phyloP scores from a whole-genome alignment of 2,888 invertebrate species.

The Athalia circularis region DNA sequence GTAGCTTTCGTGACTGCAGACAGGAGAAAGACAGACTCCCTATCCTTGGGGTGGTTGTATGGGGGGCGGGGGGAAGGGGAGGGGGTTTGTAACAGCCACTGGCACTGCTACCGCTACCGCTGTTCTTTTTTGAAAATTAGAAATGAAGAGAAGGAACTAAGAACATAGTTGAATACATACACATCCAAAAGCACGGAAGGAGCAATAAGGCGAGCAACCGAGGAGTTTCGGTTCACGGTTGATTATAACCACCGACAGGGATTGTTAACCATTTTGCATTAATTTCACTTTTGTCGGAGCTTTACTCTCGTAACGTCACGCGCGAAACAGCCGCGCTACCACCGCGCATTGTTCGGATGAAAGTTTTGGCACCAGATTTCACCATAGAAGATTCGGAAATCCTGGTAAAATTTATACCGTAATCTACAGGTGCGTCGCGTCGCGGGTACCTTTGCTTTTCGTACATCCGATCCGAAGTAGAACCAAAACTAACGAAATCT shows the following conservation, averaged over 20 bases:
- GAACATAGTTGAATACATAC: background rate
- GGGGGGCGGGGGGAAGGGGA: too few species aligned
- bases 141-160: background rate
- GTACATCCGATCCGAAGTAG: too few species aligned
- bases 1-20: slow-evolving; percentile 33
- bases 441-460: too few species aligned
- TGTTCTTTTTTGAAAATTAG: background rate
- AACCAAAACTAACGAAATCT: too few species aligned
- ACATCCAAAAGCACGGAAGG: background rate
- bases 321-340: too few species aligned
- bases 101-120: background rate
- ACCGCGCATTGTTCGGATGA: background rate
- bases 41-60: too few species aligned
- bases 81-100: background rate
- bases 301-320: background rate
- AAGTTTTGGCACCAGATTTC: slow-evolving; percentile 13
- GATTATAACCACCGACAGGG: slow-evolving; percentile 42
- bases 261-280: slow-evolving; percentile 45
- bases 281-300: slow-evolving; percentile 34
- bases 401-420: slow-evolving; percentile 21
- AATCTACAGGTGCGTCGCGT: slow-evolving; percentile 40
- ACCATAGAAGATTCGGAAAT: slow-evolving; percentile 4
- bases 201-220: background rate
- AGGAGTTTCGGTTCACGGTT: slow-evolving; percentile 39
- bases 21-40: background rate